Percentiles rank a stretch among this genome's conserved stretches.
Evolutionary conservation across 2,113 vertebrate genomes (phyloP).

Genomic region (Oxyruncus cristatus): DNA sequence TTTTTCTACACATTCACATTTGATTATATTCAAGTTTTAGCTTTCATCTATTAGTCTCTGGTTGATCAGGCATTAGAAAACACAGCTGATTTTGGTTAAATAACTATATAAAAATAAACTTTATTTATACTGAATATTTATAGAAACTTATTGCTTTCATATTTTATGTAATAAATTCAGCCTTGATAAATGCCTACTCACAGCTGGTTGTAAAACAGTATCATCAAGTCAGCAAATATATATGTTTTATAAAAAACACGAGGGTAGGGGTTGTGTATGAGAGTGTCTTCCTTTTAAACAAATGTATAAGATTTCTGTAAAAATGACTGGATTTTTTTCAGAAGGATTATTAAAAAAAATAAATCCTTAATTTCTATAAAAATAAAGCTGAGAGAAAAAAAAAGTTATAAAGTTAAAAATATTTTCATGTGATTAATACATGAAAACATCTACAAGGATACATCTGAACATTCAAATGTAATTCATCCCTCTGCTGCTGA

Average conservation of each 20-base stretch:
- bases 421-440: neutral
- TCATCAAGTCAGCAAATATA: neutral
- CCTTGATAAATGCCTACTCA: neutral
- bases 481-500: neutral
- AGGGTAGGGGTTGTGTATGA: rapidly evolving
- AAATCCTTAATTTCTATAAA: neutral
- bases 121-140: neutral
- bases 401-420: neutral
- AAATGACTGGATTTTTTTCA: neutral
- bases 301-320: neutral
- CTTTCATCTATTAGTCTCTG: neutral
- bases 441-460: neutral
- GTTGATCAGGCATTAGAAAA: neutral
- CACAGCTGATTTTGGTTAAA: neutral
- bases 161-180: neutral
- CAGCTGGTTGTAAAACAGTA: neutral
- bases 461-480: neutral
- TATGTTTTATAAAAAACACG: neutral
- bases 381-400: neutral
- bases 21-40: neutral
- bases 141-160: neutral
- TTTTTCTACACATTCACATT: neutral
- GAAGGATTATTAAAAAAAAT: neutral
- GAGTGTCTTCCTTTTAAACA: neutral
- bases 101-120: neutral